A percentile compares a stretch with the other conserved stretches of the same genome.
Conservation (phyloP, 2,888 invertebrate genomes). For the Leucophora obtusa region DNA sequence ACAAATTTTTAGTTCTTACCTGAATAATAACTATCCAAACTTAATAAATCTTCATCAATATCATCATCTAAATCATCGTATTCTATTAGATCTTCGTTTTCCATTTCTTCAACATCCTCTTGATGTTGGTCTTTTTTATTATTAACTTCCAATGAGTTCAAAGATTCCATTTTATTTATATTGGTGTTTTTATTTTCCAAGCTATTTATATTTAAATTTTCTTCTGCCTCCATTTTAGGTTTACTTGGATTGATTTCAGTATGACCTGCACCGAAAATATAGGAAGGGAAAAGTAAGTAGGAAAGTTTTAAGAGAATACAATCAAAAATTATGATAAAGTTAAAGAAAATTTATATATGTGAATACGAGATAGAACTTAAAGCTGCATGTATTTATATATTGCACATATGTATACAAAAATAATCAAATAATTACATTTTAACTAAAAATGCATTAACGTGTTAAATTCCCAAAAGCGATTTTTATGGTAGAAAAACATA, state of each 20-base stretch:
- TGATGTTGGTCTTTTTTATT: not conserved
- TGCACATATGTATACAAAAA: constrained; percentile 25
- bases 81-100: constrained; percentile 60
- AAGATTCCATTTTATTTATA: not conserved
- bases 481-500: constrained; percentile 49
- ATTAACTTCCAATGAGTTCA: not conserved
- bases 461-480: constrained; percentile 51
- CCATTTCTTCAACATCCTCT: not conserved
- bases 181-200: not conserved
- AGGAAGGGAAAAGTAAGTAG: constrained; percentile 9
- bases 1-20: constrained; percentile 69
- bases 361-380: not conserved
- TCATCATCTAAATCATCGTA: constrained; percentile 67
- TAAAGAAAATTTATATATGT: not conserved
- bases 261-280: constrained; percentile 25
- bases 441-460: constrained; percentile 61
- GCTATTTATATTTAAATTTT: not conserved
- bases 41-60: constrained; percentile 75
- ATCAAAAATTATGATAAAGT: constrained; percentile 5
- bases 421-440: constrained; percentile 62
- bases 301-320: not conserved
- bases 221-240: constrained; percentile 10
- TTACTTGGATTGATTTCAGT: not conserved
- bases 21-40: constrained; percentile 78
- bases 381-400: not conserved